Conservation (phyloP, 2,888 invertebrate species). For the Xestia rhomboidea region DNA sequence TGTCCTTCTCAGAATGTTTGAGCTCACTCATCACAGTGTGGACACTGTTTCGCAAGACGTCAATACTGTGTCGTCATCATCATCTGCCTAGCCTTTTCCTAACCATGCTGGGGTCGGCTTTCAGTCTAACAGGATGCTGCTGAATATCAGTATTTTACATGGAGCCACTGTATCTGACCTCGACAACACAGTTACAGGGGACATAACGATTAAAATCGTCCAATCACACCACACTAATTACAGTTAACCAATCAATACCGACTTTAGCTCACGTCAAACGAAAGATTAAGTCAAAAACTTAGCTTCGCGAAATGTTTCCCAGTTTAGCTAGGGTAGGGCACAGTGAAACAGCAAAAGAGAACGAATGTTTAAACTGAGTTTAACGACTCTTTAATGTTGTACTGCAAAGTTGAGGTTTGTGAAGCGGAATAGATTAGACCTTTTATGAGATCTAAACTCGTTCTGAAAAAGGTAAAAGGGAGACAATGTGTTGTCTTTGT, state of each 20-base stretch:
- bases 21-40: not conserved
- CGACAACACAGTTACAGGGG: not conserved
- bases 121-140: not conserved
- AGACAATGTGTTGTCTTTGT: constrained; percentile 41
- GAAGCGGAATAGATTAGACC: constrained; percentile 69
- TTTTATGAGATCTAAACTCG: constrained; percentile 65
- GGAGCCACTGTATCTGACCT: not conserved
- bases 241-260: constrained; percentile 48
- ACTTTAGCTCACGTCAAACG: constrained; percentile 48
- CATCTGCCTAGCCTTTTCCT: not conserved
- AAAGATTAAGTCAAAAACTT: constrained; percentile 63
- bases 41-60: not conserved
- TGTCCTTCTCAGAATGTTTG: not conserved
- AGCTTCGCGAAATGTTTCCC: constrained; percentile 53
- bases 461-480: constrained; percentile 37
- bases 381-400: constrained; percentile 78
- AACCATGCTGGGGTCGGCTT: not conserved
- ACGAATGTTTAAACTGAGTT: constrained; percentile 71
- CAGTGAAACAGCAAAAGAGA: constrained; percentile 69
- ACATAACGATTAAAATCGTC: not conserved
- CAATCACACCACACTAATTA: constrained; percentile 21
- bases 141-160: not conserved
- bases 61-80: not conserved
- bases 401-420: constrained; percentile 61
- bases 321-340: constrained; percentile 48